Evolutionary conservation across 1,140 invertebrate species (phyloP).

Genomic region (Harlomillsia oculata): DNA sequence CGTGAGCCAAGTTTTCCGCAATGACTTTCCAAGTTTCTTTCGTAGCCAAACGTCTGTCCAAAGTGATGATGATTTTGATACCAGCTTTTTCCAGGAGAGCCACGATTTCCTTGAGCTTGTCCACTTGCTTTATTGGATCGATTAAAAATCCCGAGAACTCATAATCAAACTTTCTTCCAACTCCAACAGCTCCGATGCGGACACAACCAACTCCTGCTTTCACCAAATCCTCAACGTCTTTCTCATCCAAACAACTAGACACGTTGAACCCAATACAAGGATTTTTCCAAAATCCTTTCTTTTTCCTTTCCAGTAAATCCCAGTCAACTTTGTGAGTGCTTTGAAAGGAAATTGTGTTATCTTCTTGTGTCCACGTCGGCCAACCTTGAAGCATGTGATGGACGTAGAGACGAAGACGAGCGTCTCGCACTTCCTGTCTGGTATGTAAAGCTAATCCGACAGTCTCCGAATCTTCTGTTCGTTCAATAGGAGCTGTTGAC

Average conservation of each 20-base stretch:
- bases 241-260: constrained; percentile 4
- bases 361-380: constrained; percentile 7
- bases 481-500: constrained; percentile 1
- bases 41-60: constrained; percentile 2
- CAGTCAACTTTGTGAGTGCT: neutral
- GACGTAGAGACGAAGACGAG: constrained; percentile 16
- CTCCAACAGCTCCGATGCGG: constrained; percentile 20
- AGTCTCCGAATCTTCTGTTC: constrained; percentile 18
- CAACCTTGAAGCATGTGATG: constrained; percentile 28
- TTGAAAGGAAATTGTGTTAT: neutral
- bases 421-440: constrained; percentile 20
- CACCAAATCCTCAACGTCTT: neutral
- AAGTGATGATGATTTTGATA: constrained; percentile 13
- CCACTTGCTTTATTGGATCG: neutral
- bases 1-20: neutral
- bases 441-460: constrained; percentile 23
- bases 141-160: constrained; percentile 3
- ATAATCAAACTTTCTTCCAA: constrained; percentile 2
- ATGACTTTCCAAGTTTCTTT: constrained; percentile 5
- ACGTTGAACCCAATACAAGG: constrained; percentile 19
- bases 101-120: neutral
- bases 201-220: constrained; percentile 10
- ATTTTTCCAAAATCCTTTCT: constrained; percentile 9
- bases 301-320: neutral
- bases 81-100: neutral